These are phyloP conservation scores for Etheostoma perlongum DNA, from an alignment of 2,797 vertebrate species.

Conservation along the genomic window DNA sequence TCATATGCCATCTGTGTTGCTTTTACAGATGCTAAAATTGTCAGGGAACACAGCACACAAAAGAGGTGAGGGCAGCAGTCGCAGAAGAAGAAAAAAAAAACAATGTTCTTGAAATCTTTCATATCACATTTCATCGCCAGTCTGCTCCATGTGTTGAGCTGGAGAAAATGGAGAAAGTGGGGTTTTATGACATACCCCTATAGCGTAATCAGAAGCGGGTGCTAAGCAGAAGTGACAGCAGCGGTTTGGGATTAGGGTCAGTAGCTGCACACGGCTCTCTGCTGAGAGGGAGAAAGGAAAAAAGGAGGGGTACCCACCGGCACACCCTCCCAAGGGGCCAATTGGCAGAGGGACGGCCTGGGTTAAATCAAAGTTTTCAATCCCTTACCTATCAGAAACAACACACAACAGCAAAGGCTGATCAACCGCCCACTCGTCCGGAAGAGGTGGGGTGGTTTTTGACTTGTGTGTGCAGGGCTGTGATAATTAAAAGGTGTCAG, in stretches of 20 bases:
- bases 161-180: slow-evolving; percentile 54
- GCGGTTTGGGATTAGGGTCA: slow-evolving; percentile 73
- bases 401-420: slow-evolving; percentile 57
- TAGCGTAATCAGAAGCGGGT: slow-evolving; percentile 59
- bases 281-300: slow-evolving; percentile 11
- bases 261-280: slow-evolving; percentile 49
- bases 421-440: slow-evolving; percentile 48
- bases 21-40: slow-evolving; percentile 26
- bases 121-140: slow-evolving; percentile 49
- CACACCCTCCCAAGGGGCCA: slow-evolving; percentile 28
- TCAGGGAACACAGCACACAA: background rate
- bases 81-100: background rate
- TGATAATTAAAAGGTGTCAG: slow-evolving; percentile 57
- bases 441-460: slow-evolving; percentile 13
- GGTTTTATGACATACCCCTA: slow-evolving; percentile 57
- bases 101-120: slow-evolving; percentile 39
- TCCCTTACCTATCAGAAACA: slow-evolving; percentile 39
- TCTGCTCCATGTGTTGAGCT: slow-evolving; percentile 42
- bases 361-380: slow-evolving; percentile 47
- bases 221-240: slow-evolving; percentile 73
- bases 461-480: background rate
- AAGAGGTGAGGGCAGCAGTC: slow-evolving; percentile 17
- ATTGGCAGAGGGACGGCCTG: slow-evolving; percentile 51
- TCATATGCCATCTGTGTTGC: slow-evolving; percentile 7
- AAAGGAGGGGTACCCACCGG: slow-evolving; percentile 22